Base-by-base conservation (phyloP, 2,888 invertebrate genomes). In the Sceliomorpha sp. region DNA sequence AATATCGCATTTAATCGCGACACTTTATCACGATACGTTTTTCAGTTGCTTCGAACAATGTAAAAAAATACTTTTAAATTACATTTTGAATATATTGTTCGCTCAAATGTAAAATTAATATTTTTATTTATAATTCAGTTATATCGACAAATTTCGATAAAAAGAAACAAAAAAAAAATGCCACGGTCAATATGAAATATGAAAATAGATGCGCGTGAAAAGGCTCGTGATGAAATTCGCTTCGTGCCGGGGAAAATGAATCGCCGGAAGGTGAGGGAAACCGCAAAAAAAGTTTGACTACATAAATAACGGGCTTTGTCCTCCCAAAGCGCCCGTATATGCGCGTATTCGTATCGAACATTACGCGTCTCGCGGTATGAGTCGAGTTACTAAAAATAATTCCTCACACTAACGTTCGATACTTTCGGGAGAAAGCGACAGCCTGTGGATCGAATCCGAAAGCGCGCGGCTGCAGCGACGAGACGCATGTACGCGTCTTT, bases 331-430 rank as follows among this genome's bases (percentile, higher is more conserved):
- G 10, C 10, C n/a, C n/a, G n/a, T n/a, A n/a, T n/a, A n/a, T n/a
- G n/a, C 6, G 10, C 1, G 10, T 10, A 9, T 31, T 10, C 10
- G 6, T 31, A 26, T 42, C 42, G 42, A 26, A 42, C 13, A 26
- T 42, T 12, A 42, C 44, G 44, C 15, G 31, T 14, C 44, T 29
- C 29, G 12, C 29, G n/a, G 14, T 44, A 26, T 29, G 44, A 44
- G 31, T 44, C 31, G n/a, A 15, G 9, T 10, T 13, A 13, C 44
- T 44, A 44, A 44, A 44, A 44, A 44, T 44, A 44, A 44, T 44
- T 29, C 12, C 15, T 12, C 14, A 13, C 27, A 13, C 42, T 20
- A n/a, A 15, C 44, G 29, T 26, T 44, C 44, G 15, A 44, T 44
- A 44, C 44, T 44, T 44, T 44, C 10, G 5, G 5, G 31, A 15